phyloP scores from a whole-genome alignment of 2,888 invertebrate genomes.

The Clivina fossor region DNA sequence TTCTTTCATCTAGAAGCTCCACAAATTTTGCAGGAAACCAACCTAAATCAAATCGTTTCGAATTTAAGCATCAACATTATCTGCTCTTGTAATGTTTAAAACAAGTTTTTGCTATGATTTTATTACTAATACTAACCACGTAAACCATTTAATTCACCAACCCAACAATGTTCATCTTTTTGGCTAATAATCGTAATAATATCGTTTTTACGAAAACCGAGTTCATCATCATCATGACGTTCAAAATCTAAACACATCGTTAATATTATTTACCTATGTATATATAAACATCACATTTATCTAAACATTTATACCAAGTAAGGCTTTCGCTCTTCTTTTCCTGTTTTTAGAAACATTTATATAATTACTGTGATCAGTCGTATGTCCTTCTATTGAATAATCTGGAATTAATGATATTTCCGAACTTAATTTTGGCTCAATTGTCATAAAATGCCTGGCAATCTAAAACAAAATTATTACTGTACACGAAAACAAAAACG shows the following conservation, averaged over 20 bases:
- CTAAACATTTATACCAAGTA: conserved; percentile 63
- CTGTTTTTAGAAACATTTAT: conserved; percentile 88
- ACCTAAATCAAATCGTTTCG: conserved; percentile 53
- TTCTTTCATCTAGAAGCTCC: conserved; percentile 91
- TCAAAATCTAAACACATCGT: conserved; percentile 76
- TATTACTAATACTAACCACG: conserved; percentile 57
- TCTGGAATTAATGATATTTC: conserved; percentile 85
- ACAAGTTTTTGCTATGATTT: conserved; percentile 1
- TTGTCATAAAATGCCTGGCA: conserved; percentile 90
- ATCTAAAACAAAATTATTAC: conserved; percentile 52
- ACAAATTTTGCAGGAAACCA: conserved; percentile 99
- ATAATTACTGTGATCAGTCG: conserved; percentile 91
- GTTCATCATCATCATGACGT: conserved; percentile 95
- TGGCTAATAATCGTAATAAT: conserved; percentile 96
- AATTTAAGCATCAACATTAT: not conserved
- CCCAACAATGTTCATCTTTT: conserved; percentile 98
- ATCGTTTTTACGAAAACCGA: conserved; percentile 98
- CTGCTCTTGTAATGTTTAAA: not conserved
- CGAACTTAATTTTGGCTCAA: conserved; percentile 82
- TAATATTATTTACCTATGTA: not conserved
- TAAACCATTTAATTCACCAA: conserved; percentile 93
- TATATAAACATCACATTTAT: conserved; percentile 5
- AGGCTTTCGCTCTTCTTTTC: conserved; percentile 88
- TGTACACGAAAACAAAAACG: no score
- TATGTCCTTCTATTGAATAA: conserved; percentile 94